These are phyloP conservation scores for Pelodiscus sinensis DNA, from an alignment of 2,113 vertebrate species.

Conservation along the genomic window DNA sequence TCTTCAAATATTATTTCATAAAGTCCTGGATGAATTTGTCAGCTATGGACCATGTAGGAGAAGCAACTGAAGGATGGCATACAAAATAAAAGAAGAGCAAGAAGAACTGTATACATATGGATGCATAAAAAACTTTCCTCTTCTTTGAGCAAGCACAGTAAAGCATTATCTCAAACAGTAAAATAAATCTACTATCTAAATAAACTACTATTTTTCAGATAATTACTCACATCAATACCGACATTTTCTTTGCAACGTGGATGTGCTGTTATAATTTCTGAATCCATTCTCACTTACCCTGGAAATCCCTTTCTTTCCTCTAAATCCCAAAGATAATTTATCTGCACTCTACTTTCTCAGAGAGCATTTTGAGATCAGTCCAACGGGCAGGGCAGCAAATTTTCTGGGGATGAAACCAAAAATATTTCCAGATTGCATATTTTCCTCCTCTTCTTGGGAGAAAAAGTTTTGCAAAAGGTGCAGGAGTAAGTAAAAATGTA, in stretches of 20 bases:
- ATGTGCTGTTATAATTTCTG: neutral
- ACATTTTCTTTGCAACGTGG: neutral
- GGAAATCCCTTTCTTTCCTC: neutral
- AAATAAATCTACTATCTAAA: neutral
- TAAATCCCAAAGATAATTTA: neutral
- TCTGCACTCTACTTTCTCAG: neutral
- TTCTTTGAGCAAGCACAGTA: neutral
- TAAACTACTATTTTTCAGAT: neutral
- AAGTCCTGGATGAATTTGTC: neutral
- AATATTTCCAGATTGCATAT: neutral
- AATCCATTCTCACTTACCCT: neutral
- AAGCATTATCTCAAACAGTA: neutral
- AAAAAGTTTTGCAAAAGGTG: neutral
- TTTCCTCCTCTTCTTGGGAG: neutral
- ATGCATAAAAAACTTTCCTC: neutral
- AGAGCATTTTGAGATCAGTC: neutral
- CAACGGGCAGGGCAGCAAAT: fast-evolving
- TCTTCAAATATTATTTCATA: neutral
- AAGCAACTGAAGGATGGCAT: neutral
- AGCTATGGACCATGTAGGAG: neutral
- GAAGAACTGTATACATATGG: neutral
- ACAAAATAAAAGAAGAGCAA: neutral
- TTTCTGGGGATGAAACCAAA: neutral
- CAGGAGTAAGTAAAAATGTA: neutral
- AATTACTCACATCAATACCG: neutral